Evolutionary conservation across 92 coral and sea anemone species (phyloP).

Genomic region (Porites divaricata): DNA sequence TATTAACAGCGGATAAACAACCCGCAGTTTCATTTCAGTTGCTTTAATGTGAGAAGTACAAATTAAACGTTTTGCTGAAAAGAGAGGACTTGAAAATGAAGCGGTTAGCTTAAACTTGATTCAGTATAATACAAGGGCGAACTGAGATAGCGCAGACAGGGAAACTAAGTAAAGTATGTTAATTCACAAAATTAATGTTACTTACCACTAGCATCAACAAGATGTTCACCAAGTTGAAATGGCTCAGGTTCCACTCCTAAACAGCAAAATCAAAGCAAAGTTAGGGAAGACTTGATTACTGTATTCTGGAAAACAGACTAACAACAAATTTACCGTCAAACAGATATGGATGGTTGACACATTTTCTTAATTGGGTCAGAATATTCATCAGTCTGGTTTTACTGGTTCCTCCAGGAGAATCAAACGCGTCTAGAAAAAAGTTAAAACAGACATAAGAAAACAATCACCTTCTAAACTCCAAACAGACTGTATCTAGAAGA

Average conservation of each 20-base stretch:
- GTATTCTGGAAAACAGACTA: no score
- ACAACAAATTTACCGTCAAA: constrained; percentile 71
- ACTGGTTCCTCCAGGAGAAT: constrained; percentile 62
- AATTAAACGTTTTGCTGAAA: no score
- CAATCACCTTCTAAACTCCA: background rate
- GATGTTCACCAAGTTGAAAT: constrained; percentile 91
- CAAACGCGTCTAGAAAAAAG: constrained; percentile 26
- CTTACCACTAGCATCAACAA: constrained; percentile 86
- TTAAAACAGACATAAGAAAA: background rate
- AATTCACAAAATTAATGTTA: no score
- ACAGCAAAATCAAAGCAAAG: background rate
- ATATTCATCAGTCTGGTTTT: constrained; percentile 75
- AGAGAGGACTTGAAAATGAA: no score
- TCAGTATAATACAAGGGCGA: background rate
- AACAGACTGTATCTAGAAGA: no score
- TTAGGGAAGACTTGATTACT: no score
- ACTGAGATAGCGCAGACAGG: background rate
- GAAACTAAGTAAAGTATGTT: no score
- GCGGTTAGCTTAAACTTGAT: background rate
- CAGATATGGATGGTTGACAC: constrained; percentile 89
- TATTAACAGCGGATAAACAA: no score
- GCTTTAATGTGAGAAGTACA: no score
- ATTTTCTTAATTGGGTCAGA: constrained; percentile 79
- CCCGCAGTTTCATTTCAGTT: no score
- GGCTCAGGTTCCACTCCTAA: constrained; percentile 96